Evolutionary conservation across 37 sponge, comb jelly and placozoan species (phyloP).

Genomic region (Diacarnus erythraeanus): DNA sequence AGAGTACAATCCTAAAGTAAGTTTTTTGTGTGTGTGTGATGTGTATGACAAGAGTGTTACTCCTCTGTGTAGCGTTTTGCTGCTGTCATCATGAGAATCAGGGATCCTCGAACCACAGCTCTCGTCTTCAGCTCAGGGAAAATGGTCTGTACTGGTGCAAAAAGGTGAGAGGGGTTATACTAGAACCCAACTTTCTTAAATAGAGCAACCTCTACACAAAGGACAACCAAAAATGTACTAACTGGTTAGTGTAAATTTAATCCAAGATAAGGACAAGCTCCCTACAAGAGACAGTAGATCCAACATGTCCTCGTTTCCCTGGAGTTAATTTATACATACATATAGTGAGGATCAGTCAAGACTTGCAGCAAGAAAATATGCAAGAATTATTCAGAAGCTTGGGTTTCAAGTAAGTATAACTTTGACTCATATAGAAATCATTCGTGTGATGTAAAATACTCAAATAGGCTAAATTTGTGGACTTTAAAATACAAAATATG

Average conservation of each 20-base stretch:
- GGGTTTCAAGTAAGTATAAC: conserved; percentile 84
- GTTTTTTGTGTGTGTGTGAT: neutral
- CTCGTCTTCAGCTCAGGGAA: conserved; percentile 98
- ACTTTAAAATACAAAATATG: conserved; percentile 99
- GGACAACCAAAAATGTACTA: neutral
- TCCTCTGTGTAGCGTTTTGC: conserved; percentile 87
- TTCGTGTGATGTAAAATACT: neutral
- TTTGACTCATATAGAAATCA: neutral
- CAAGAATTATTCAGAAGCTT: conserved; percentile 96
- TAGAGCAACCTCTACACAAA: no score
- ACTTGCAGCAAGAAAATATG: conserved; percentile 98
- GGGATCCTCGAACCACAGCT: conserved; percentile 98
- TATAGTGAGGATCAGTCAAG: conserved; percentile 90
- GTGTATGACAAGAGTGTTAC: neutral
- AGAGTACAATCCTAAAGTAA: conserved; percentile 98
- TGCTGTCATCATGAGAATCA: conserved; percentile 99
- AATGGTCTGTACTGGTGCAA: conserved; percentile 99
- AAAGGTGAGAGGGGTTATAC: conserved; percentile 62
- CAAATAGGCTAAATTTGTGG: conserved; percentile 87
- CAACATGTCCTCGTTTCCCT: neutral
- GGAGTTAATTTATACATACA: no score
- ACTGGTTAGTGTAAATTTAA: neutral
- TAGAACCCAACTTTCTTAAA: neutral
- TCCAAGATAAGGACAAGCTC: no score
- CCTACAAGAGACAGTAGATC: no score